phyloP scores from a whole-genome alignment of 2,797 vertebrate genomes.

The Sebastes alutus region DNA sequence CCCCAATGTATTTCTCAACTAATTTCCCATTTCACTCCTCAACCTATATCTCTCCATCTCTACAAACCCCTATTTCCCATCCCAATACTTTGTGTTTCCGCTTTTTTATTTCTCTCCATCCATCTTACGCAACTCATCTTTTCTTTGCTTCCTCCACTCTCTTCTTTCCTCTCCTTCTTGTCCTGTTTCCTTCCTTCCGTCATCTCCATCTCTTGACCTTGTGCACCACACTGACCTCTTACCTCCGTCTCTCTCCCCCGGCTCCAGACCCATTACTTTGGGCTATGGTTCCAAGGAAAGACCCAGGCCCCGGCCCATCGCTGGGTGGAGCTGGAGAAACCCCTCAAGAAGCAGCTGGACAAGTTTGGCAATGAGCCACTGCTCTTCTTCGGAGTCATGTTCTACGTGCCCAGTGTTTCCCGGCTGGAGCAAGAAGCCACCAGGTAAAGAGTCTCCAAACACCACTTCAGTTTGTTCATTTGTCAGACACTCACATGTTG shows the following conservation, averaged over 20 bases:
- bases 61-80: background rate
- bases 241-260: background rate
- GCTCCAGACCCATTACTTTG: conserved; percentile 92
- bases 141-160: background rate
- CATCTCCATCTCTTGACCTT: background rate
- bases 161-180: background rate
- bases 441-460: conserved; percentile 81
- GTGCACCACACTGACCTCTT: background rate
- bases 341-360: conserved; percentile 98
- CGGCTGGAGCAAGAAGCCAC: conserved; percentile 93
- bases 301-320: conserved; percentile 86
- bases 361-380: conserved; percentile 95
- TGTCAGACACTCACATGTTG: background rate
- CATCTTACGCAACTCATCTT: background rate
- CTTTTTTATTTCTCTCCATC: background rate
- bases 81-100: background rate
- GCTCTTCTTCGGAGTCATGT: conserved; percentile 98
- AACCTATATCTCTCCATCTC: background rate
- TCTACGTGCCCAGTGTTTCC: conserved; percentile 94
- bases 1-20: background rate
- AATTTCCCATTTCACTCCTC: background rate
- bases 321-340: conserved; percentile 98
- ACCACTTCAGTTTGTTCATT: background rate
- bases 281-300: conserved; percentile 96
- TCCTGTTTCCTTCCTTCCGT: background rate